Base-by-base conservation (phyloP, 2,888 invertebrate genomes). In the Drosophila macrospina region DNA sequence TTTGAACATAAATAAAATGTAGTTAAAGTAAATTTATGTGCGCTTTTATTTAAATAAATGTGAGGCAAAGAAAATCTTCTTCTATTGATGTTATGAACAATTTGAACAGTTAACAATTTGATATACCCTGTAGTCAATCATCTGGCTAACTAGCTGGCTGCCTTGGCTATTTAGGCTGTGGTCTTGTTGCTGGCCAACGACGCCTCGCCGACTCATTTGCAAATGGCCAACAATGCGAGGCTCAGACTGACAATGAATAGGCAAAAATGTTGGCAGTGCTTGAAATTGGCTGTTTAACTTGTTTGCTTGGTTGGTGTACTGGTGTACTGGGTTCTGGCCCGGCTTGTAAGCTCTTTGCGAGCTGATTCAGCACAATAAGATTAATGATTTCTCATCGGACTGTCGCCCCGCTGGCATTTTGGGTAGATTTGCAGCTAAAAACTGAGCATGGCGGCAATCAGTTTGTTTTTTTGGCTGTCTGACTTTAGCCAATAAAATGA, bases 321-420 rank as follows among this genome's bases (percentile, higher is more conserved):
- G n/a, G 39, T 54, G 6, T 39, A 11, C 28, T 26, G 42, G 10
- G 30, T n/a, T 30, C 11, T 7, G 0, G 0, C 11, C 13, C 36
- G 15, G 26, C 11, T 47, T 42, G 61, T 47, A 77, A 71, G 65
- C 67, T 48, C 64, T 65, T 72, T 59, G 41, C 39, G 39, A 74
- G 88, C 85, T 85, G 89, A 86, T 86, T 86, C 85, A 86, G 85
- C 85, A 73, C 50, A 70, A 89, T 78, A 85, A 86, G 85, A 86
- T 86, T 86, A 86, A 86, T 87, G 86, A 83, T 85, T 85, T 67
- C 72, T 51, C 75, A 80, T 74, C 59, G 80, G 69, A 67, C 56
- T 73, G 69, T 64, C 64, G 69, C 44, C 61, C 61, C 56, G 24
- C 32, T 26, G 65, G 51, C 36, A 41, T 54, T 32, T 54, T 32